Evolutionary conservation across 1,140 invertebrate species (phyloP), one percentile per base, ranked within the genome.

Genomic region (Lordiphosa stackelbergi): DNA sequence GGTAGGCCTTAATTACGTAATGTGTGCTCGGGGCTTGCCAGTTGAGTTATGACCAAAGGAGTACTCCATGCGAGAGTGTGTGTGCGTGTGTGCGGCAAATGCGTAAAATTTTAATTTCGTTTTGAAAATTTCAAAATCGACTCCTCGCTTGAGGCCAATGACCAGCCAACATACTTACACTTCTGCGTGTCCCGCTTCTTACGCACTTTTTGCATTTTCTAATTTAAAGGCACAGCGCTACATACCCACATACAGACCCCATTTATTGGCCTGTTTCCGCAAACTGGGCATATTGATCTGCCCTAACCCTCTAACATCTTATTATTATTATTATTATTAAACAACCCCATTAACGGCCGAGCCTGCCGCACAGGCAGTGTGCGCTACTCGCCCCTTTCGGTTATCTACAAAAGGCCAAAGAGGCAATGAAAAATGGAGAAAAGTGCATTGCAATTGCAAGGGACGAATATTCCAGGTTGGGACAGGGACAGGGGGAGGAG

Each of bases 71-170:
- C 28, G 31, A 45, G 41, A 38, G 41, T 53, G 52, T 53, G 51
- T 63, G 63, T 55, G 62, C 62, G 60, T 45, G 51, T 66, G 57
- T 55, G 53, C 47, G 36, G 75, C 71, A 71, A 79, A 71, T 79
- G 75, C 75, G 75, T 79, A 79, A 79, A 79, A 79, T 79, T 79
- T 79, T 79, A 79, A 79, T 79, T 79, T 79, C 75, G 75, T 79
- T 79, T 79, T 79, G 75, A 83, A 79, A 83, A 68, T 79, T 81
- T 71, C 55, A 64, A 8, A 31, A 66, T 81, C 62, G 74, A 73
- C 66, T 56, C 52, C 54, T 61, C 40, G 48, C 58, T 81, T 65
- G 72, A 79, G 75, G 75, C 75, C 75, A 79, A 79, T 79, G 75
- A 79, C 75, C 75, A 79, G 77, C 41, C 66, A 49, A 54, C 48